Base-by-base conservation (phyloP, 53 echinoderm and acorn worm genomes). In the Holothuria scabra region DNA sequence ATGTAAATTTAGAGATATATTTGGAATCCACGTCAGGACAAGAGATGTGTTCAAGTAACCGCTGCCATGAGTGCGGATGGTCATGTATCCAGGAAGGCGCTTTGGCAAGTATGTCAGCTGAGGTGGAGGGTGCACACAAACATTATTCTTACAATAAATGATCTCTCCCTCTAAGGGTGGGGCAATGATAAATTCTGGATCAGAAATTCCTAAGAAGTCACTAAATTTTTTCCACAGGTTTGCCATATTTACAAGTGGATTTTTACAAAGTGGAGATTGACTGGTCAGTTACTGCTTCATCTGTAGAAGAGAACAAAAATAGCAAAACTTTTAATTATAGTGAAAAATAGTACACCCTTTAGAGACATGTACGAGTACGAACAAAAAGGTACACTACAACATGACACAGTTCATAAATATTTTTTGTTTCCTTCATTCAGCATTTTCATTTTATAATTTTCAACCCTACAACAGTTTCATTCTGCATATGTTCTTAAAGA, bases 101-200 rank as follows among this genome's bases (percentile, higher is more conserved):
- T 89, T 92, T 22, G 88, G 86, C 10, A 78, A 79, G 49, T 62
- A 94, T 30, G 92, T 84, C 10, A 97, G 89, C 60, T 86, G 82
- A 28, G 97, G 88, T 37, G 97, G 97, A 21, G 97, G 97, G 75
- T 97, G 97, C 5, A 97, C 97, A 33, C 97, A 97, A 62, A 97
- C 97, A 66, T 97, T 97, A 86, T 97, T 97, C 87, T 97, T 97
- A 69, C 97, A 94, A 89, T 94, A 97, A 57, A 97, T 97, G 67
- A 97, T 97, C 86, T 97, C 97, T 12, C 97, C 97, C 52, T 97
- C 97, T 12, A 97, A 88, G 0, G 97, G 97, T 25, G 97, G 97
- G 16, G 97, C 92, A 44, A 78, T 86, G 65, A 92, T 85, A 38
- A 85, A 90, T 46, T 97, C 92, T 7, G 96, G 93, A 69, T 97